Percentiles rank a stretch among this genome's conserved stretches.
Conservation (phyloP, 1,140 invertebrate species). For the Globodera rostochiensis region DNA sequence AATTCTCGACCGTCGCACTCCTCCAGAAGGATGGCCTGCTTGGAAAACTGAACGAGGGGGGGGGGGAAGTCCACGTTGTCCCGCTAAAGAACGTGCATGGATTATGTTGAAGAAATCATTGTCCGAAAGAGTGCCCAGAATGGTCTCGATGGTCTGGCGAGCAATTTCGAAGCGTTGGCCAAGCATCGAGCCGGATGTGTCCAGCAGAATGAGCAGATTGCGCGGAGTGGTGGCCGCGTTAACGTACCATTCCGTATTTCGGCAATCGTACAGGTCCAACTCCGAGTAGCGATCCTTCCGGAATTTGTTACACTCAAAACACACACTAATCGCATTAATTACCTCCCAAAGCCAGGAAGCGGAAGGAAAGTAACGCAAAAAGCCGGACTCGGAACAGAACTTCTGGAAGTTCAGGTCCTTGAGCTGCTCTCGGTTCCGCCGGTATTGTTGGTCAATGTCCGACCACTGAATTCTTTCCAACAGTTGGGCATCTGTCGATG, state of each 20-base stretch:
- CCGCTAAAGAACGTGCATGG: slow-evolving; percentile 67
- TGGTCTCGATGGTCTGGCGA: slow-evolving; percentile 80
- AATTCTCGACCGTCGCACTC: slow-evolving; percentile 62
- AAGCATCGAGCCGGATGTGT: slow-evolving; percentile 94
- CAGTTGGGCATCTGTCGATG: slow-evolving; percentile 54
- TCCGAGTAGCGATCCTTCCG: slow-evolving; percentile 25
- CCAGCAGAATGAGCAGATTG: slow-evolving; percentile 86
- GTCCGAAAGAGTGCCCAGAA: slow-evolving; percentile 92
- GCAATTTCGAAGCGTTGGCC: slow-evolving; percentile 89
- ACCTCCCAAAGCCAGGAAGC: slow-evolving; percentile 63
- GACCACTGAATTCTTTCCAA: slow-evolving; percentile 62
- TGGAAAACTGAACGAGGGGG: slow-evolving; percentile 67
- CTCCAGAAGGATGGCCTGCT: slow-evolving; percentile 66
- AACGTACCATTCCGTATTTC: slow-evolving; percentile 55
- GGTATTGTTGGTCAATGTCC: slow-evolving; percentile 63
- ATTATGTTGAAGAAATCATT: slow-evolving; percentile 96
- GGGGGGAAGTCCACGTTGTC: neutral
- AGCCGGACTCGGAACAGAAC: slow-evolving; percentile 63
- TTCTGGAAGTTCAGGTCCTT: slow-evolving; percentile 64
- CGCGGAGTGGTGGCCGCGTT: slow-evolving; percentile 15
- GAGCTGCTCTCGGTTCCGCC: slow-evolving; percentile 58
- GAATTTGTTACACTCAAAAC: neutral
- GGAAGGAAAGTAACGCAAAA: slow-evolving; percentile 64
- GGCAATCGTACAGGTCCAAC: slow-evolving; percentile 63
- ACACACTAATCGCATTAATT: neutral